Percentiles rank a stretch among this genome's conserved stretches.
These are phyloP conservation scores for Columba janthina DNA, from an alignment of 2,113 vertebrate genomes.

Conservation along the genomic window DNA sequence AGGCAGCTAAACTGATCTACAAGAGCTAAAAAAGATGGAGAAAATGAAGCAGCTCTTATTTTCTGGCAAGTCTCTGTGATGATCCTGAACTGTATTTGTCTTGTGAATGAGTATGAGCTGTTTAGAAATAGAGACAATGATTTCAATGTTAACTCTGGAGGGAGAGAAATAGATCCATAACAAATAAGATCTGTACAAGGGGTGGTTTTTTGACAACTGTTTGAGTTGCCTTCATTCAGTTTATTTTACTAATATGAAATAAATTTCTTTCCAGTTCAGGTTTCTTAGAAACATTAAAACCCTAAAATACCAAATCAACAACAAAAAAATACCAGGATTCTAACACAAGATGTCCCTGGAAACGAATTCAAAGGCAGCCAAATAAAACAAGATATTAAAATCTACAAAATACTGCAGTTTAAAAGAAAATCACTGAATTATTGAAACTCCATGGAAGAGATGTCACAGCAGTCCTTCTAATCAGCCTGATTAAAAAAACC, in stretches of 20 bases:
- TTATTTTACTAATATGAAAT: background rate
- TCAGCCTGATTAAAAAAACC: background rate
- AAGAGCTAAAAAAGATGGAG: background rate
- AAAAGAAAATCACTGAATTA: constrained; percentile 52
- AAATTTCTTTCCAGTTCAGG: background rate
- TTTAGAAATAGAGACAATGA: background rate
- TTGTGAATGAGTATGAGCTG: background rate
- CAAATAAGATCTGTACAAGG: background rate
- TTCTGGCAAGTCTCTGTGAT: background rate
- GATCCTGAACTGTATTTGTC: background rate
- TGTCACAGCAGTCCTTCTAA: constrained; percentile 16
- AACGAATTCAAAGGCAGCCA: constrained; percentile 33
- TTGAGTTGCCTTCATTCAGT: background rate
- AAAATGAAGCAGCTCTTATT: background rate
- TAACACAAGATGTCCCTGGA: background rate
- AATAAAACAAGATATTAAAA: constrained; percentile 49
- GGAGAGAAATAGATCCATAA: background rate
- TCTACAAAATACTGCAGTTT: constrained; percentile 56
- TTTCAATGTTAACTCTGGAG: background rate
- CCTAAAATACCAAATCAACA: background rate
- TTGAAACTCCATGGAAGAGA: constrained; percentile 26
- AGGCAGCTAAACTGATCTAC: background rate
- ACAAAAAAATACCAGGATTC: background rate
- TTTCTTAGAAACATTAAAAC: background rate
- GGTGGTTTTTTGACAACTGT: background rate